Evolutionary conservation across 35 echinoderm and acorn worm genomes (phyloP), one percentile per base, ranked within the genome.

Genomic region (Ophiothrix spiculata): DNA sequence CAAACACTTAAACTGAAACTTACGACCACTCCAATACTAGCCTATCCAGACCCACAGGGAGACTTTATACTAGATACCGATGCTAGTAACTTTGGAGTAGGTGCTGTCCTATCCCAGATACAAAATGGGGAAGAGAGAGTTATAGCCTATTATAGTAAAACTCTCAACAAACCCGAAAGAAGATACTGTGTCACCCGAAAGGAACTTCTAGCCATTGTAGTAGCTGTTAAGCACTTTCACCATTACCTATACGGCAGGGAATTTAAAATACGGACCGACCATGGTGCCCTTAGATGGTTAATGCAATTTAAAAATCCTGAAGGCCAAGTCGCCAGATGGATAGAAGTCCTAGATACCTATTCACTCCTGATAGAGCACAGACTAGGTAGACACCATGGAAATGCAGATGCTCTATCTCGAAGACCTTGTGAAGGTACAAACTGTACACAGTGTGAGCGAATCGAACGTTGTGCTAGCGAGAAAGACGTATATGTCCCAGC

Each of bases 1-100:
- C 56, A 42, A 2, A 46, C 0, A 32, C 56, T 54, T 21, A 54
- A 54, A 54, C 8, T 21, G 45, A 21, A 8, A 54, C 45, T 54
- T 54, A 54, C 45, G 21, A 54, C 45, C 45, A 11, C 45, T 21
- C 45, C 45, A 54, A 54, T 54, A 54, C 21, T 54, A 54, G 45
- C 45, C 8, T 54, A 54, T 21, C 45, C 45, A 54, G 21, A 54
- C 21, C 45, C 45, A 54, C 8, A 8, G 8, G 73, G 37, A 19
- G 37, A 75, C 11, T 88, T 87, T 33, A 56, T 92, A 6, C 49
- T 92, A 32, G 90, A 88, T 35, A 88, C 86, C 1, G 86, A 88
- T 42, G 86, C 86, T 56, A 77, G 77, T 56, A 75, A 88, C 46
- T 36, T 60, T 14, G 86, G 76, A 25, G 81, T 87, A 15, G 90